Conservation (phyloP, 2,797 vertebrate genomes). For the Malacoctenus gilli region DNA sequence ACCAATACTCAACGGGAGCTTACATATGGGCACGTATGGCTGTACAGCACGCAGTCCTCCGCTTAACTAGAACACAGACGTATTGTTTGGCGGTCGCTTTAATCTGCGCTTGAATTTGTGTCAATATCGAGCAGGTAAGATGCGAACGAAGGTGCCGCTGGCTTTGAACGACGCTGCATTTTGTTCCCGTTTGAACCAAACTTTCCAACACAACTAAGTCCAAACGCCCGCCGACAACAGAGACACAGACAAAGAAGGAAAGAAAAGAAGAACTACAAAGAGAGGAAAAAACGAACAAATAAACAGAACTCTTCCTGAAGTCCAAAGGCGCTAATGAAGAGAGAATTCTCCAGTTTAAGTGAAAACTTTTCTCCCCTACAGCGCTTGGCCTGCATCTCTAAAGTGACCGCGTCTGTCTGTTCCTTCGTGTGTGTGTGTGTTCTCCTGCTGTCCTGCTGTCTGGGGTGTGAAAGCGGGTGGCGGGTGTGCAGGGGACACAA, state of each 20-base stretch:
- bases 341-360: conserved; percentile 82
- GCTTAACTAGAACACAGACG: background rate
- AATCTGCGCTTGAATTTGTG: conserved; percentile 24
- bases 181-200: conserved; percentile 60
- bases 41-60: background rate
- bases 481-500: conserved; percentile 81
- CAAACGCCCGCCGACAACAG: conserved; percentile 66
- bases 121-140: conserved; percentile 49
- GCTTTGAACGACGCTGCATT: conserved; percentile 41
- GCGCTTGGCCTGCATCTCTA: conserved; percentile 86
- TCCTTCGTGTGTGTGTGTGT: conserved; percentile 82
- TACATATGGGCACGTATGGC: background rate
- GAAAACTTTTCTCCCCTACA: conserved; percentile 87
- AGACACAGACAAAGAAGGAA: conserved; percentile 67
- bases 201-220: conserved; percentile 68
- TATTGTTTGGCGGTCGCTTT: conserved; percentile 15
- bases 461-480: conserved; percentile 88
- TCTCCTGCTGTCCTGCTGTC: conserved; percentile 87
- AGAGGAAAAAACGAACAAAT: conserved; percentile 68
- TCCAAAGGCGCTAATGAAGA: conserved; percentile 83
- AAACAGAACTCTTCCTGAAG: conserved; percentile 80
- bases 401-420: conserved; percentile 89
- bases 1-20: background rate
- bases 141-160: conserved; percentile 26
- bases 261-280: conserved; percentile 72